phyloP scores from a whole-genome alignment of 2,888 invertebrate genomes.

The Ferrisia virgata region DNA sequence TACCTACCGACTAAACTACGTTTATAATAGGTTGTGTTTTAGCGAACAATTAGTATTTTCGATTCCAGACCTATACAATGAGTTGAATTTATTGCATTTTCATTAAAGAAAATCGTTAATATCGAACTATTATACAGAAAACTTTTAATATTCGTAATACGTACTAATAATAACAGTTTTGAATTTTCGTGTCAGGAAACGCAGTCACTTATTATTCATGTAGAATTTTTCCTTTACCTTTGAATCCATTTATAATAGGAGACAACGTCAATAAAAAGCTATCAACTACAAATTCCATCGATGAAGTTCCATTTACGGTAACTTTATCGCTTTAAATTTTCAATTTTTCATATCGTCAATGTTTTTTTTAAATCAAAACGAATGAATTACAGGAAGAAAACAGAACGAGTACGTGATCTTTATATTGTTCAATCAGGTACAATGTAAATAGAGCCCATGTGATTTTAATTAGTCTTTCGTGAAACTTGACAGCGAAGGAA shows the following conservation, averaged over 20 bases:
- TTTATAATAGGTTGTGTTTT: too few species aligned
- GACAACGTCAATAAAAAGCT: background rate
- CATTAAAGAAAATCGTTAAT: background rate
- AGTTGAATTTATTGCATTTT: background rate
- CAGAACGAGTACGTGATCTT: background rate
- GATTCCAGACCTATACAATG: too few species aligned
- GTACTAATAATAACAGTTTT: background rate
- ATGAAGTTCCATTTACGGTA: background rate
- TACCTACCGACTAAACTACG: too few species aligned
- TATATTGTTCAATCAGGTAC: background rate
- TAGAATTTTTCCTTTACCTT: background rate
- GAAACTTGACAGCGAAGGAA: background rate
- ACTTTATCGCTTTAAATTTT: background rate
- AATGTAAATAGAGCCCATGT: background rate
- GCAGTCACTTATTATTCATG: constrained; percentile 15
- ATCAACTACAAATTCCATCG: background rate
- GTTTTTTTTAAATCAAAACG: too few species aligned
- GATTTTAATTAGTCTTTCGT: background rate
- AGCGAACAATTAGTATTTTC: too few species aligned
- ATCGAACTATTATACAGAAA: background rate
- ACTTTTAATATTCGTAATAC: background rate
- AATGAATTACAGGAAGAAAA: background rate
- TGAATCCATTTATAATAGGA: background rate
- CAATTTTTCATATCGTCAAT: background rate
- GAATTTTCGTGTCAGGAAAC: constrained; percentile 25